phyloP scores from a whole-genome alignment of 2,113 vertebrate species.

The Oceanodroma tethys region DNA sequence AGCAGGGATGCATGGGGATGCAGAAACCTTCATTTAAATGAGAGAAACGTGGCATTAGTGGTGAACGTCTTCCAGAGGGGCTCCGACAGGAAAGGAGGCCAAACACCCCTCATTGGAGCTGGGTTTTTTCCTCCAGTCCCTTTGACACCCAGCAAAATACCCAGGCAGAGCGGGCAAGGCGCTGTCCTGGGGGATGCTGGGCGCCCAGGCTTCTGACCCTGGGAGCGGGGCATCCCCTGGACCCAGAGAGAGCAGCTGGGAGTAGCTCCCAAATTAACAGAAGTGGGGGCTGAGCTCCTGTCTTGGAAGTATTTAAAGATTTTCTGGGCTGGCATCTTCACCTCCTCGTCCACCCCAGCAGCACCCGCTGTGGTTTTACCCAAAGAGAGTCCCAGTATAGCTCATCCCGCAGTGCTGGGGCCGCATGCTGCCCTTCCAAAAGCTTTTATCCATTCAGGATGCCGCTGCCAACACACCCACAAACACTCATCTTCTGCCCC shows the following conservation, averaged over 20 bases:
- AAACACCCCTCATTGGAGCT: background rate
- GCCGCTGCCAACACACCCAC: conserved; percentile 7
- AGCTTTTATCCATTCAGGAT: background rate
- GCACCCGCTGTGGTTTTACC: background rate
- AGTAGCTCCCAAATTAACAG: conserved; percentile 14
- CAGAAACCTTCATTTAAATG: background rate
- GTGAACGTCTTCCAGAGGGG: background rate
- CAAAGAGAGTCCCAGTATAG: background rate
- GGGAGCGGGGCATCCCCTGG: background rate
- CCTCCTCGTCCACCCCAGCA: conserved; percentile 41
- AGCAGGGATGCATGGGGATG: background rate
- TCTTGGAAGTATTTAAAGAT: conserved; percentile 15
- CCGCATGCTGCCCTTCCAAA: background rate
- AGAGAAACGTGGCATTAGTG: background rate
- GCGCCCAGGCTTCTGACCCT: background rate
- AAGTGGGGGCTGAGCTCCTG: conserved; percentile 7
- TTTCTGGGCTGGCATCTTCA: conserved; percentile 5
- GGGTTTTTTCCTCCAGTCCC: background rate
- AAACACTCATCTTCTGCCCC: background rate
- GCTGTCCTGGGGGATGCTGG: background rate
- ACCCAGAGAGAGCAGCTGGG: background rate
- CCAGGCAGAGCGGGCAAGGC: background rate
- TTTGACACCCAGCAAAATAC: background rate
- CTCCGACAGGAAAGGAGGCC: background rate
- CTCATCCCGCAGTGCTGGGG: background rate